Conservation (phyloP, 2,888 invertebrate species). For the Mesopsocus fuscifrons region DNA sequence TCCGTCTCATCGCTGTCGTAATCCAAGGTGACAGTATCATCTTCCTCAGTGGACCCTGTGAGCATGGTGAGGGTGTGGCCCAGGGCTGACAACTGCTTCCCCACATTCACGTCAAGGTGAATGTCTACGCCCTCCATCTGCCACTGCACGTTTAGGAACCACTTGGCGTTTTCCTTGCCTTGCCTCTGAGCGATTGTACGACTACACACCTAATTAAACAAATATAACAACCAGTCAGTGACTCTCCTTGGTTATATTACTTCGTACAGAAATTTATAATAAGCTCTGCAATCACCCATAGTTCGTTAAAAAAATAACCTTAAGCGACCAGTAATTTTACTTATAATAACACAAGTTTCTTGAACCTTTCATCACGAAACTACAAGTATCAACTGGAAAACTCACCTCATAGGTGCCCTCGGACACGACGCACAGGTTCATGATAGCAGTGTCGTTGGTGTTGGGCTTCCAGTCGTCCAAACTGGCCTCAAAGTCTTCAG, state of each 20-base stretch:
- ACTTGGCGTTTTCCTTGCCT: conserved; percentile 78
- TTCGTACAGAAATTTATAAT: no score
- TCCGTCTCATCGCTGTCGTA: conserved; percentile 66
- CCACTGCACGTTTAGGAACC: conserved; percentile 96
- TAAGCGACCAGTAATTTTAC: no score
- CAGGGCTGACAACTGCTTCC: conserved; percentile 83
- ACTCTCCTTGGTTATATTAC: no score
- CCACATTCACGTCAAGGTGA: conserved; percentile 87
- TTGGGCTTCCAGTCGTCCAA: conserved; percentile 96
- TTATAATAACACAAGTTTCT: no score
- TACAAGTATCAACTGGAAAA: no score
- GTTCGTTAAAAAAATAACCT: no score
- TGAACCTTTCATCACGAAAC: no score
- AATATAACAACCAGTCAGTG: no score
- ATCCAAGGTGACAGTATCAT: conserved; percentile 46
- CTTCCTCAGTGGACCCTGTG: conserved; percentile 70
- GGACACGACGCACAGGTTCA: conserved; percentile 93
- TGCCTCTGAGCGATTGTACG: conserved; percentile 76
- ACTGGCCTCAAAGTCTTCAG: conserved; percentile 92
- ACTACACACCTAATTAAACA: conserved; percentile 72
- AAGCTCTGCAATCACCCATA: no score
- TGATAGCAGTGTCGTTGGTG: conserved; percentile 50
- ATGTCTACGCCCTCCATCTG: conserved; percentile 99
- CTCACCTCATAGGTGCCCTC: conserved; percentile 89
- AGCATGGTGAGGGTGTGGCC: conserved; percentile 92